Evolutionary conservation across 2,797 vertebrate genomes (phyloP), one percentile per base, ranked within the genome.

Genomic region (Mormyrus proboscirostris): DNA sequence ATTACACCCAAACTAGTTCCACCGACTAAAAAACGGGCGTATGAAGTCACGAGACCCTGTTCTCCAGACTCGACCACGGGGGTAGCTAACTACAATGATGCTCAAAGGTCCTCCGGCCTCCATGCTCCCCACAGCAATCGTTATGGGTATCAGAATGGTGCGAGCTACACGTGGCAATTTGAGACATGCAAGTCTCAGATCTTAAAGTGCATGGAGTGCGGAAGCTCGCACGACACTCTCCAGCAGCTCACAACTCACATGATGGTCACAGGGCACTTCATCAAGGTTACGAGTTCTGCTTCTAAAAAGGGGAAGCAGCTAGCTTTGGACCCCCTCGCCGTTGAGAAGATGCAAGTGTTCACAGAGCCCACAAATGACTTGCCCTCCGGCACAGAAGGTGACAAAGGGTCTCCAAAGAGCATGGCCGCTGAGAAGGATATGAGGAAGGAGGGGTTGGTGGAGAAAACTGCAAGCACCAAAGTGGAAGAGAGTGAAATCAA

Each of bases 181-280:
- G 99, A 99, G 94, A 99, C 99, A 9, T 99, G 98, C 95, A 99
- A 99, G 94, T 99, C 99, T 88, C 99, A 99, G 95, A 99, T 99
- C 93, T 93, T 99, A 25, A 99, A 99, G 93, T 99, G 99, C 91
- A 99, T 99, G 99, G 99, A 99, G 94, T 99, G 99, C 0, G 99
- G 99, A 16, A 99, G 98, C 91, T 99, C 98, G 1, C 98, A 99
- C 0, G 99, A 99, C 51, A 99, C 99, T 1, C 93, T 99, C 89
- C 99, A 99, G 93, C 99, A 99, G 91, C 98, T 99, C 90, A 99
- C 99, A 0, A 98, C 98, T 29, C 99, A 99, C 89, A 99, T 99
- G 99, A 99, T 99, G 99, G 98, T 99, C 33, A 99, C 99, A 0
- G 99, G 99, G 19, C 99, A 99, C 93, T 99, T 99, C 92, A 96